phyloP scores from a whole-genome alignment of 2,888 invertebrate genomes.

The Lasioglossum morio region DNA sequence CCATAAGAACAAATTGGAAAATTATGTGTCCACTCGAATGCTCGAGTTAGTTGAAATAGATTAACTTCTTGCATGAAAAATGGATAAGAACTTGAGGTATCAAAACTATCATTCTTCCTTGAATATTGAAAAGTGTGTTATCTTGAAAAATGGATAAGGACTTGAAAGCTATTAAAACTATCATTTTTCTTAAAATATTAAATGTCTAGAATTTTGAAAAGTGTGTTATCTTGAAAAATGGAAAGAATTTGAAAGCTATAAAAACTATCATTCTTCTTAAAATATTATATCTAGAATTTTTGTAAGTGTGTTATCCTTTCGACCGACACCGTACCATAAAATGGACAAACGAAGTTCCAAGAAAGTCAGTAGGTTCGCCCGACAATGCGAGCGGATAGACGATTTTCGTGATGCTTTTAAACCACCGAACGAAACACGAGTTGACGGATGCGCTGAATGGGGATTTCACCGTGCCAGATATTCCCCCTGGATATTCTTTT shows the following conservation, averaged over 20 bases:
- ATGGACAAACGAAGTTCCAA: neutral
- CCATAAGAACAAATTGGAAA: neutral
- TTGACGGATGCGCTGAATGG: conserved; percentile 21
- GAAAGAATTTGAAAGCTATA: neutral
- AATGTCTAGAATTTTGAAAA: neutral
- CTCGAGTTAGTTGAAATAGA: neutral
- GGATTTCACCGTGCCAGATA: conserved; percentile 29
- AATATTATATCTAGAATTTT: neutral
- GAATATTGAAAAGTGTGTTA: neutral
- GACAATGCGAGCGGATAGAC: neutral
- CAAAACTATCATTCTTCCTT: too few relatives aligned
- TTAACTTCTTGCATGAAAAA: neutral
- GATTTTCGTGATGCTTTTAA: neutral
- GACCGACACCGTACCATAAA: neutral
- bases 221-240: neutral
- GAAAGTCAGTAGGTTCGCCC: neutral
- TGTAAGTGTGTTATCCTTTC: neutral
- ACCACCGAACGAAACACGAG: neutral
- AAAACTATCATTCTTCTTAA: too few relatives aligned
- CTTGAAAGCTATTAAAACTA: too few relatives aligned
- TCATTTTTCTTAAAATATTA: too few relatives aligned
- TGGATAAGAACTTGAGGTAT: neutral
- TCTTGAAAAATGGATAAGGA: too few relatives aligned
- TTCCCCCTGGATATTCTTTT: conserved; percentile 17
- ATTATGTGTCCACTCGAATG: too few relatives aligned